Percentiles rank a stretch among this genome's conserved stretches.
Evolutionary conservation across 2,113 vertebrate genomes (phyloP).

Genomic region (Hucho hucho): DNA sequence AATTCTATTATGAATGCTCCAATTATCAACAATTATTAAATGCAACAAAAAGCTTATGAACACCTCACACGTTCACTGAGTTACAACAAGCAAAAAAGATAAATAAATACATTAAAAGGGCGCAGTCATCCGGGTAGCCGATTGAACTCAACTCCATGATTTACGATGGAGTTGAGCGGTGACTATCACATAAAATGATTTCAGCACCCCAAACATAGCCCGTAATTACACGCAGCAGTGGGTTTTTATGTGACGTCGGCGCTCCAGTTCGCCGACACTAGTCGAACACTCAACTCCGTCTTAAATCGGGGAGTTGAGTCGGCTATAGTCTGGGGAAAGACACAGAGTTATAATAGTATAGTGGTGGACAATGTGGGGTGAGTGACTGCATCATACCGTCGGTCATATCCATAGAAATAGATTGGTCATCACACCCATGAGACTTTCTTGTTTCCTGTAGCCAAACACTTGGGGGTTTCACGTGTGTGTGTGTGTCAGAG

Average conservation of each 20-base stretch:
- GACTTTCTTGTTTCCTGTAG: constrained; percentile 17
- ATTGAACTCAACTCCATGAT: no score
- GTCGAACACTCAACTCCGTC: no score
- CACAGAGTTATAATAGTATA: constrained; percentile 27
- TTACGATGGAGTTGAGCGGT: no score
- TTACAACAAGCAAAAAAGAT: constrained; percentile 22
- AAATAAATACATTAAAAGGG: constrained; percentile 49
- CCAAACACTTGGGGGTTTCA: constrained; percentile 10
- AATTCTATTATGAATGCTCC: constrained; percentile 21
- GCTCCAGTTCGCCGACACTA: no score
- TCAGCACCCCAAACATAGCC: no score
- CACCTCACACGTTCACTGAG: not conserved
- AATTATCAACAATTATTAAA: constrained; percentile 23
- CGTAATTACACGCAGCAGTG: no score
- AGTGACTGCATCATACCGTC: constrained; percentile 15
- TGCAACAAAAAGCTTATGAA: constrained; percentile 18
- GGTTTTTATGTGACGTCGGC: no score
- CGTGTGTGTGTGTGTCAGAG: constrained; percentile 4
- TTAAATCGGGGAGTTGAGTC: no score
- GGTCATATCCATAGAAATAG: not conserved
- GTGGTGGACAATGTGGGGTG: constrained; percentile 31
- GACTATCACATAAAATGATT: no score
- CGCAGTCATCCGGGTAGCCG: constrained; percentile 40
- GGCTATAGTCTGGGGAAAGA: not conserved
- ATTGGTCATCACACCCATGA: not conserved